Base-by-base conservation (phyloP, 2,113 vertebrate species). In the Perca flavescens region DNA sequence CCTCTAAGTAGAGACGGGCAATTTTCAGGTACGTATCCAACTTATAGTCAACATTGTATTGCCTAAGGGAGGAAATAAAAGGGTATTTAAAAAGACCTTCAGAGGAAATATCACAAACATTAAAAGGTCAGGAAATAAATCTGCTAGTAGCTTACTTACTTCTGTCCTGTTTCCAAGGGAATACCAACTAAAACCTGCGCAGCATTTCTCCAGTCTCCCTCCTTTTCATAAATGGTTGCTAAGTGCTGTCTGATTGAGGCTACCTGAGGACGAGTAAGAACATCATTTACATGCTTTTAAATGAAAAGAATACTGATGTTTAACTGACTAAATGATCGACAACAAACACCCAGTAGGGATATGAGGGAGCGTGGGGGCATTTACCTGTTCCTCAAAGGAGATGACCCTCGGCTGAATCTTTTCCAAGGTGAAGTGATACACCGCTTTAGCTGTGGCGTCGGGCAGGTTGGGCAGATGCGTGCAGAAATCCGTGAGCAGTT, bases 1-100 rank as follows among this genome's bases (percentile, higher is more conserved):
- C 98, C 84, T 99, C 98, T 74, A 99, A 84, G 87, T 99, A 99
- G 0, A 99, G 96, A 22, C 98, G 96, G 47, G 98, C 98, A 31
- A 99, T 99, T 95, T 99, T 99, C 93, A 99, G 92, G 88, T 99
- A 99, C 0, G 98, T 99, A 78, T 99, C 98, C 90, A 99, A 88
- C 84, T 99, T 99, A 90, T 99, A 99, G 89, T 99, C 98, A 8
- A 99, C 98, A 60, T 98, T 99, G 88, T 99, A 99, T 63, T 99
- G 98, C 84, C 98, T 99, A 89, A 4, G 67, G 54, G 31, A 84
- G 80, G 5, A 89, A 78, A 77, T 43, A 13, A 63, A 79, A 77
- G 17, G 28, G 14, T 21, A 1, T 34, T 70, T 21, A 82, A 25
- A 25, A 65, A 84, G 14, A 65, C 0, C 0, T 28, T 43, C 2